These are phyloP conservation scores for Mormyrus hasselquistii DNA, from an alignment of 2,797 vertebrate genomes.

Conservation along the genomic window DNA sequence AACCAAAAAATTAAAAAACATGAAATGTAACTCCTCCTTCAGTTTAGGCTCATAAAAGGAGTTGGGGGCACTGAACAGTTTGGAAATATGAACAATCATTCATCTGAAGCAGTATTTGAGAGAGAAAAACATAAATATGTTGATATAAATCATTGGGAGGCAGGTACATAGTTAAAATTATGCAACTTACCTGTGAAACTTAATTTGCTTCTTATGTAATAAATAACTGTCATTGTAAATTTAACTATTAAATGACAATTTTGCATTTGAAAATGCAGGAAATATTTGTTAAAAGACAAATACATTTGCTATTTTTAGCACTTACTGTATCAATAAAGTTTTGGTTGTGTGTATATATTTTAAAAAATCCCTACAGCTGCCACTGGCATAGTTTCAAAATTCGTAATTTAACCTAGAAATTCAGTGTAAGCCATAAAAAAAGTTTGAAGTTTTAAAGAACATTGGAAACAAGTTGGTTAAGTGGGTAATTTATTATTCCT, in stretches of 20 bases:
- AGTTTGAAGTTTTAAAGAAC: neutral
- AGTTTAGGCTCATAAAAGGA: neutral
- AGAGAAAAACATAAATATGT: neutral
- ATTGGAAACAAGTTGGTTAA: neutral
- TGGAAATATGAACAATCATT: neutral
- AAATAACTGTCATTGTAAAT: neutral
- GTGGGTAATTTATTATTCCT: neutral
- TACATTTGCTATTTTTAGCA: neutral
- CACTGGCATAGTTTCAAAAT: neutral
- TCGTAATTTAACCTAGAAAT: neutral
- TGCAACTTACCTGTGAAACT: neutral
- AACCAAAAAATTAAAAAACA: neutral
- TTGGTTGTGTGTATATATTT: neutral
- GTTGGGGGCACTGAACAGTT: neutral
- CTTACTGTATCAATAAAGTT: neutral
- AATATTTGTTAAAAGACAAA: neutral
- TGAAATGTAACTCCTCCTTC: neutral
- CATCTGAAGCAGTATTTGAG: too few relatives aligned
- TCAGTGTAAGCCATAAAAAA: neutral
- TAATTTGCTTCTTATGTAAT: neutral
- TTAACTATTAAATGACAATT: neutral
- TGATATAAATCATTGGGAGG: neutral
- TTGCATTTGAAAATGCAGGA: neutral
- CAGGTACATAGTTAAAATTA: neutral
- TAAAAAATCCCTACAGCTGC: constrained; percentile 3